These are phyloP conservation scores for Xiphorhynchus elegans DNA, from an alignment of 2,113 vertebrate species.

Conservation along the genomic window DNA sequence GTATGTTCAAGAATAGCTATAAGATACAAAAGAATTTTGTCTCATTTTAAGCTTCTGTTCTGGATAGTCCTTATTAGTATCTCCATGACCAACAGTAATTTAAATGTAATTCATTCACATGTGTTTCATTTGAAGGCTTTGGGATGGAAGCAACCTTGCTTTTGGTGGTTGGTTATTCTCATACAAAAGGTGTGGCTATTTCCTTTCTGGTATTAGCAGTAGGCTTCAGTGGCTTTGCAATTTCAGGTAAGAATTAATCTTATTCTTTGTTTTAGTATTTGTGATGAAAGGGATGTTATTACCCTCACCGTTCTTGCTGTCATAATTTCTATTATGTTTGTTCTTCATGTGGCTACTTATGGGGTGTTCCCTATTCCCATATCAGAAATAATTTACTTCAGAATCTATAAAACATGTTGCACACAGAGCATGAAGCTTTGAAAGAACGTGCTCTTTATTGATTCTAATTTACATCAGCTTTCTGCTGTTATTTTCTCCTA, in stretches of 20 bases:
- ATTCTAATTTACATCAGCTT: background rate
- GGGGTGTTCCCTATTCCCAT: background rate
- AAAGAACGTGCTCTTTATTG: background rate
- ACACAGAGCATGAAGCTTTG: background rate
- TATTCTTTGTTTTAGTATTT: background rate
- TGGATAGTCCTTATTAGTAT: background rate
- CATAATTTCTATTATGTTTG: background rate
- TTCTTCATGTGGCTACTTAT: background rate
- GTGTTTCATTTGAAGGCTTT: constrained; percentile 82
- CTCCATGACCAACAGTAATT: background rate
- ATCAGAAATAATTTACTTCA: background rate
- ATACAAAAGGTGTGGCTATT: constrained; percentile 92
- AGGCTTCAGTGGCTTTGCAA: constrained; percentile 97
- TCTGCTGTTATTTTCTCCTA: background rate
- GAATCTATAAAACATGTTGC: background rate
- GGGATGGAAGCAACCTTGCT: constrained; percentile 97
- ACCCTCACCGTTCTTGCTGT: background rate
- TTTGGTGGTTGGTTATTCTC: constrained; percentile 94
- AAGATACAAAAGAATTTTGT: background rate
- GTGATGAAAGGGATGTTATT: background rate
- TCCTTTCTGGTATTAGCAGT: constrained; percentile 95
- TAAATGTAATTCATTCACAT: background rate
- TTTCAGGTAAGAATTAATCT: constrained; percentile 86
- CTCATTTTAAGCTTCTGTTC: background rate
- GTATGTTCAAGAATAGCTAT: background rate